These are phyloP conservation scores for Girardia tigrina DNA, from an alignment of 2,888 invertebrate genomes.

Conservation along the genomic window DNA sequence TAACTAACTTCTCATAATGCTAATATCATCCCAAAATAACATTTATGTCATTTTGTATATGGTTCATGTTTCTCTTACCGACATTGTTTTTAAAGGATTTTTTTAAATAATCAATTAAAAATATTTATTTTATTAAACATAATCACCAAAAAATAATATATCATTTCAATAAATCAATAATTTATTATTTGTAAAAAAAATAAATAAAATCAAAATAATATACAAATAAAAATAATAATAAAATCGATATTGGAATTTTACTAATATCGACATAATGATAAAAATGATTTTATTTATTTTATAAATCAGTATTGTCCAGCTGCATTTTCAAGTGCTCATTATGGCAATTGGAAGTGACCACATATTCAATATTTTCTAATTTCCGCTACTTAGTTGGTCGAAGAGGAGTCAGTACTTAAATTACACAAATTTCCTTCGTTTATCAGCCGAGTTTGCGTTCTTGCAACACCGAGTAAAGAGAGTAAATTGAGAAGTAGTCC, in stretches of 20 bases:
- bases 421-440: conserved; percentile 20
- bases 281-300: neutral
- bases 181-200: neutral
- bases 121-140: neutral
- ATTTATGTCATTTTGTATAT: too few relatives aligned
- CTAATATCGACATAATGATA: neutral
- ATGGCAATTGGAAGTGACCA: neutral
- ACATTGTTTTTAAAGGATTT: too few relatives aligned
- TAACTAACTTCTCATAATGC: too few relatives aligned
- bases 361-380: conserved; percentile 23
- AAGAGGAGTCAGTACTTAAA: neutral
- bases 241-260: neutral
- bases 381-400: neutral
- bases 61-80: too few relatives aligned
- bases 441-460: conserved; percentile 1
- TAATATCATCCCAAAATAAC: too few relatives aligned
- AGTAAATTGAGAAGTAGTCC: conserved; percentile 23
- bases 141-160: too few relatives aligned
- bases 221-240: neutral
- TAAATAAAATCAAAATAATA: neutral
- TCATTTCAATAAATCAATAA: neutral
- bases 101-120: neutral
- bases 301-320: conserved; percentile 16
- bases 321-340: conserved; percentile 23
- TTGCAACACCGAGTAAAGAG: conserved; percentile 1